These are phyloP conservation scores for Epizoanthus ramosus DNA, from an alignment of 92 coral and sea anemone species.

Conservation along the genomic window DNA sequence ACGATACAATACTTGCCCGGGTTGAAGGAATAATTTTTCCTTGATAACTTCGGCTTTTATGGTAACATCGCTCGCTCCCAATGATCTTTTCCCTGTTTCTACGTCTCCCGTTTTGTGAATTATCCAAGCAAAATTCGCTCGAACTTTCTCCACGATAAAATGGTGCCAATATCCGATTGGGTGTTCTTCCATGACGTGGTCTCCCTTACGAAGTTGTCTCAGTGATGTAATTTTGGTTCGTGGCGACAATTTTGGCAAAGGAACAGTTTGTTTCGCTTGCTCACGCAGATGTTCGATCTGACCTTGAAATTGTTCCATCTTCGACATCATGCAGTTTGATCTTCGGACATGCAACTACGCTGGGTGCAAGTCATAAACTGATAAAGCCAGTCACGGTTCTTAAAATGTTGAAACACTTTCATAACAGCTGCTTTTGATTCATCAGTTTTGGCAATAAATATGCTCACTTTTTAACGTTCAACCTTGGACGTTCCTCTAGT, in stretches of 20 bases:
- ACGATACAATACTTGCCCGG: slow-evolving; percentile 70
- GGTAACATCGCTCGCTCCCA: slow-evolving; percentile 70
- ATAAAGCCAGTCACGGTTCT: too few relatives aligned
- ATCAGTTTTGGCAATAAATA: too few relatives aligned
- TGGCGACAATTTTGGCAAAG: slow-evolving; percentile 74
- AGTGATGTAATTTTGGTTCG: slow-evolving; percentile 78
- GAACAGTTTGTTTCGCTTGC: slow-evolving; percentile 49
- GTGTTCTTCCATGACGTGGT: slow-evolving; percentile 87
- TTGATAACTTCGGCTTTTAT: slow-evolving; percentile 74
- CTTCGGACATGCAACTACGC: too few relatives aligned
- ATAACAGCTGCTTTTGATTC: too few relatives aligned
- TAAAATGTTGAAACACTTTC: too few relatives aligned
- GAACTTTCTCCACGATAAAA: slow-evolving; percentile 84
- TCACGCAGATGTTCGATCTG: slow-evolving; percentile 24
- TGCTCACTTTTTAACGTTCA: too few relatives aligned
- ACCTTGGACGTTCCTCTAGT: too few relatives aligned
- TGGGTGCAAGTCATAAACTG: too few relatives aligned
- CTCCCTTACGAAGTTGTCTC: slow-evolving; percentile 75
- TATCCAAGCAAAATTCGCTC: slow-evolving; percentile 73
- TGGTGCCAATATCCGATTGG: slow-evolving; percentile 94
- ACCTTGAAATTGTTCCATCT: slow-evolving; percentile 19
- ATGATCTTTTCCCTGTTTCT: slow-evolving; percentile 70
- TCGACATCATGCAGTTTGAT: too few relatives aligned
- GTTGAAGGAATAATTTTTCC: slow-evolving; percentile 68
- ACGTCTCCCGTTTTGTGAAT: slow-evolving; percentile 84